phyloP scores from a whole-genome alignment of 2,888 invertebrate genomes.

The Lycocerus yunnanus region DNA sequence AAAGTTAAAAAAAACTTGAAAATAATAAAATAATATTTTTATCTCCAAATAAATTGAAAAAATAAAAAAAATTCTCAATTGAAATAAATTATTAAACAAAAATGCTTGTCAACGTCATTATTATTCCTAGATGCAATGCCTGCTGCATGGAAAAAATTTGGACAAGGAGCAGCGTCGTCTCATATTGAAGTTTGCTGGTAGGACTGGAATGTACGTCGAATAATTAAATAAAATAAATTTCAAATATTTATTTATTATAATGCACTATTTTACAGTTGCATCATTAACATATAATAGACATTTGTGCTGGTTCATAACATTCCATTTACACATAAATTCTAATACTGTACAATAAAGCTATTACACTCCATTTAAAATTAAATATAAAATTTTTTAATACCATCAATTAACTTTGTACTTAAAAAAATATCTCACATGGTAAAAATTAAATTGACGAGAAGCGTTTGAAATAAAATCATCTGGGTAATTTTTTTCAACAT shows the following conservation, averaged over 20 bases:
- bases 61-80: neutral
- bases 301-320: constrained; percentile 27
- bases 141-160: neutral
- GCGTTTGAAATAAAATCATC: neutral
- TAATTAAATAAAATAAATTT: constrained; percentile 11
- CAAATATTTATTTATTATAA: constrained; percentile 30
- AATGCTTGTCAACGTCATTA: neutral
- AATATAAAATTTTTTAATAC: neutral
- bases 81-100: constrained; percentile 6
- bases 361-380: constrained; percentile 8
- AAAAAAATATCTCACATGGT: neutral
- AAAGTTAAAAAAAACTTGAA: neutral
- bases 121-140: neutral
- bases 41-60: neutral
- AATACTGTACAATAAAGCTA: constrained; percentile 30
- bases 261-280: constrained; percentile 30
- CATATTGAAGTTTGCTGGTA: neutral
- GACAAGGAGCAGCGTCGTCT: neutral
- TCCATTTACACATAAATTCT: constrained; percentile 31
- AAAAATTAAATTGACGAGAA: neutral
- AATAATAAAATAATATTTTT: neutral
- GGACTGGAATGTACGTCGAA: neutral
- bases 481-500: neutral
- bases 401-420: neutral
- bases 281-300: constrained; percentile 29